A percentile compares a stretch with the other conserved stretches of the same genome.
Evolutionary conservation across 2,113 vertebrate species (phyloP).

Genomic region (Pelecanus crispus): DNA sequence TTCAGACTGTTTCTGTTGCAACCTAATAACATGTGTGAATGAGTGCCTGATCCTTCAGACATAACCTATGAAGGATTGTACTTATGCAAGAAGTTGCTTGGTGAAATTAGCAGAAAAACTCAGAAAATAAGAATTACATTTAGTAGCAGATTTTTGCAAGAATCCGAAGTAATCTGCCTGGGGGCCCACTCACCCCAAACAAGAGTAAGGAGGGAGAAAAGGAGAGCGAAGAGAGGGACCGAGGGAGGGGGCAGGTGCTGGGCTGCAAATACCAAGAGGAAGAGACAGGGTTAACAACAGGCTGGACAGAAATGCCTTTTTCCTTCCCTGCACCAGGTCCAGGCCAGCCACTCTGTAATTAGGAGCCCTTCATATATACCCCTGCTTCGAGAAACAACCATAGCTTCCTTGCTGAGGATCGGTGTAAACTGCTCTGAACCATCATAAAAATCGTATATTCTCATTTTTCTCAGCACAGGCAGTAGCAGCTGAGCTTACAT

Average conservation of each 20-base stretch:
- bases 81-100: not conserved
- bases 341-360: not conserved
- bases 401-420: not conserved
- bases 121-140: not conserved
- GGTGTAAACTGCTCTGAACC: not conserved
- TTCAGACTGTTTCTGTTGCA: constrained; percentile 31
- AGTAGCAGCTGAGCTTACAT: not conserved
- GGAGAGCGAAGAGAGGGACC: not conserved
- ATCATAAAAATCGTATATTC: not conserved
- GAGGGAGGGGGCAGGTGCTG: not conserved
- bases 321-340: not conserved
- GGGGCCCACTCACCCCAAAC: not conserved
- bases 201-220: not conserved
- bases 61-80: not conserved
- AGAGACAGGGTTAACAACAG: not conserved
- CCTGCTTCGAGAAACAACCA: not conserved
- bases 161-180: not conserved
- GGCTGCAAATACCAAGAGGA: not conserved
- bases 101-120: not conserved
- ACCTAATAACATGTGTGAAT: not conserved
- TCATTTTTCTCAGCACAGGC: constrained; percentile 3
- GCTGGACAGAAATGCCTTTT: not conserved
- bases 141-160: not conserved
- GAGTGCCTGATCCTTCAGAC: not conserved
- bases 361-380: not conserved